Evolutionary conservation across 1,140 invertebrate genomes (phyloP).

Genomic region (Papilio helenus): DNA sequence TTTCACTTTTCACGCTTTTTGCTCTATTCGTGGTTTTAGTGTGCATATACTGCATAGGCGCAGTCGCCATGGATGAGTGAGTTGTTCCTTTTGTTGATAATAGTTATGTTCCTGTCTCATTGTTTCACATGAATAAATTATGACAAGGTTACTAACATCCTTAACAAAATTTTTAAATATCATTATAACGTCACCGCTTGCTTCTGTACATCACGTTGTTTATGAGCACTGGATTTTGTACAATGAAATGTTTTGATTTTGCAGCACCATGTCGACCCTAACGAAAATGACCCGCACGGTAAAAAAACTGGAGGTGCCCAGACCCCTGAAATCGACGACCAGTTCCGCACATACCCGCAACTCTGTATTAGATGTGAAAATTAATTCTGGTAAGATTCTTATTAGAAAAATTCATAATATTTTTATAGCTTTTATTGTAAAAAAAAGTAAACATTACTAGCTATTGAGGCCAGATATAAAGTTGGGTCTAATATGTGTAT

Average conservation of each 20-base stretch:
- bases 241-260: conserved; percentile 51
- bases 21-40: conserved; percentile 72
- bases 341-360: conserved; percentile 80
- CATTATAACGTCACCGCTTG: conserved; percentile 50
- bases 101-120: conserved; percentile 60
- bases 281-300: conserved; percentile 84
- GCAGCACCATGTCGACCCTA: conserved; percentile 80
- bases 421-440: not conserved
- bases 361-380: conserved; percentile 79
- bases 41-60: conserved; percentile 62
- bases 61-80: conserved; percentile 80
- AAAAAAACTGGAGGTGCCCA: conserved; percentile 89
- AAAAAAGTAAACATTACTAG: not conserved
- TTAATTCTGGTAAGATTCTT: conserved; percentile 79
- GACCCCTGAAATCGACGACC: conserved; percentile 86
- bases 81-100: conserved; percentile 62
- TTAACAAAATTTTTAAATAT: conserved; percentile 62
- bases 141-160: conserved; percentile 72
- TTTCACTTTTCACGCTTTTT: conserved; percentile 80
- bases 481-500: conserved; percentile 40
- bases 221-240: conserved; percentile 39
- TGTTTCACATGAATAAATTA: conserved; percentile 72
- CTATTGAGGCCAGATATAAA: not conserved
- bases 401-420: conserved; percentile 42
- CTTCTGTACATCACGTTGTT: conserved; percentile 3